phyloP scores from a whole-genome alignment of 2,797 vertebrate species.

The Masticophis lateralis region DNA sequence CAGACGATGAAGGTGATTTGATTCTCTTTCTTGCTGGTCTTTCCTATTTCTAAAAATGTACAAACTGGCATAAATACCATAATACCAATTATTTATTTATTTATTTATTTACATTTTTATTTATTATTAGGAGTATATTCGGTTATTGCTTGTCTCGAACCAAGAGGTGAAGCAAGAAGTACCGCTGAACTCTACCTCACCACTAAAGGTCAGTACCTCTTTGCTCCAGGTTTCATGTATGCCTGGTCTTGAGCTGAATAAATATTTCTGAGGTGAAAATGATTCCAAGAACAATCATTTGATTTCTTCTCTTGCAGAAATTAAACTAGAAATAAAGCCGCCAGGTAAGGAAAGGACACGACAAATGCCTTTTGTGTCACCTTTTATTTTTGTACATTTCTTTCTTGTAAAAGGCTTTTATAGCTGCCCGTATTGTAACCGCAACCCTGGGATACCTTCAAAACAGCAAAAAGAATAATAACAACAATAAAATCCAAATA shows the following conservation, averaged over 20 bases:
- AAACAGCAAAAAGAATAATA: neutral
- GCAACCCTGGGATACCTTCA: neutral
- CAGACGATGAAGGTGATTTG: constrained; percentile 94
- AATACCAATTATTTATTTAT: neutral
- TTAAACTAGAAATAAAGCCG: constrained; percentile 89
- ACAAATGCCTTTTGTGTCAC: neutral
- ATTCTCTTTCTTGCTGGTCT: neutral
- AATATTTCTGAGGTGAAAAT: constrained; percentile 33
- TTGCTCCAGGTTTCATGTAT: neutral
- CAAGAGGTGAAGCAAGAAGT: constrained; percentile 96
- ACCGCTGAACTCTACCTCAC: constrained; percentile 96
- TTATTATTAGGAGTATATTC: constrained; percentile 88
- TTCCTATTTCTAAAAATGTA: neutral
- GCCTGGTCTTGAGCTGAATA: neutral
- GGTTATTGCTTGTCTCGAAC: constrained; percentile 95
- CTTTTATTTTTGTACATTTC: constrained; percentile 1
- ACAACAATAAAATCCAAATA: neutral
- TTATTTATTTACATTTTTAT: neutral
- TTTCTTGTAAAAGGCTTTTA: neutral
- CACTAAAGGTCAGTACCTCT: constrained; percentile 87
- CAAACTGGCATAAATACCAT: neutral
- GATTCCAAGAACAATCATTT: constrained; percentile 41
- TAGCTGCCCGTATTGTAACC: neutral
- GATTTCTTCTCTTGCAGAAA: constrained; percentile 81
- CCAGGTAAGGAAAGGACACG: constrained; percentile 77